Evolutionary conservation across 2,888 invertebrate genomes (phyloP).

Genomic region (Lithophane socia): DNA sequence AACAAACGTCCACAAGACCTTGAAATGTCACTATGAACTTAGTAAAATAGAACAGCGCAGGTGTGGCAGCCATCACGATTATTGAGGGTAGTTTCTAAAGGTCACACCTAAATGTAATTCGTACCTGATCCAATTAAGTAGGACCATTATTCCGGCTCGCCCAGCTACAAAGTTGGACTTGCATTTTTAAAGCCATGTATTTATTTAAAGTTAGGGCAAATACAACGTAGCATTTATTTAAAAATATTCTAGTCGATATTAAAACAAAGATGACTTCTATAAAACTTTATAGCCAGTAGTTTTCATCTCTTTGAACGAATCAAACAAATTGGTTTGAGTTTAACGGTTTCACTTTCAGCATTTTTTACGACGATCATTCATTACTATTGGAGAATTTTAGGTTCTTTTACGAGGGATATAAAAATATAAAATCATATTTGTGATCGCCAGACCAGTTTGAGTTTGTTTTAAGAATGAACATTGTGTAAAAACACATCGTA

Average conservation of each 20-base stretch:
- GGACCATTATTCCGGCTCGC: slow-evolving; percentile 70
- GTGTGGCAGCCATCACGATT: slow-evolving; percentile 76
- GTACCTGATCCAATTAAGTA: slow-evolving; percentile 78
- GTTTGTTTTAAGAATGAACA: slow-evolving; percentile 4
- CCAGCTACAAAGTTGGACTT: slow-evolving; percentile 50
- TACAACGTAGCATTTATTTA: neutral
- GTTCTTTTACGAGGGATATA: slow-evolving; percentile 49
- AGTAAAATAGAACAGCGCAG: slow-evolving; percentile 62
- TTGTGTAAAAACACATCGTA: neutral
- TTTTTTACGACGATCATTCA: slow-evolving; percentile 46
- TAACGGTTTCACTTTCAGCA: slow-evolving; percentile 65
- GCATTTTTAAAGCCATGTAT: slow-evolving; percentile 6
- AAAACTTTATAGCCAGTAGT: slow-evolving; percentile 48
- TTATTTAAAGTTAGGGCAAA: neutral
- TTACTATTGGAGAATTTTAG: slow-evolving; percentile 42
- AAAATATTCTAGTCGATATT: slow-evolving; percentile 26
- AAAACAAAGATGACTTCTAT: slow-evolving; percentile 29
- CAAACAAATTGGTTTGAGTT: slow-evolving; percentile 56
- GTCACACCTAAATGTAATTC: slow-evolving; percentile 79
- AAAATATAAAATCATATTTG: slow-evolving; percentile 30
- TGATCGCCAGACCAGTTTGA: slow-evolving; percentile 28
- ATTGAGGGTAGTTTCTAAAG: slow-evolving; percentile 74
- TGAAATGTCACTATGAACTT: slow-evolving; percentile 53
- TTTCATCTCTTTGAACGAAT: slow-evolving; percentile 51
- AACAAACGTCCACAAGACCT: slow-evolving; percentile 50